These are phyloP conservation scores for Carettochelys insculpta DNA, from an alignment of 2,113 vertebrate species.

Conservation along the genomic window DNA sequence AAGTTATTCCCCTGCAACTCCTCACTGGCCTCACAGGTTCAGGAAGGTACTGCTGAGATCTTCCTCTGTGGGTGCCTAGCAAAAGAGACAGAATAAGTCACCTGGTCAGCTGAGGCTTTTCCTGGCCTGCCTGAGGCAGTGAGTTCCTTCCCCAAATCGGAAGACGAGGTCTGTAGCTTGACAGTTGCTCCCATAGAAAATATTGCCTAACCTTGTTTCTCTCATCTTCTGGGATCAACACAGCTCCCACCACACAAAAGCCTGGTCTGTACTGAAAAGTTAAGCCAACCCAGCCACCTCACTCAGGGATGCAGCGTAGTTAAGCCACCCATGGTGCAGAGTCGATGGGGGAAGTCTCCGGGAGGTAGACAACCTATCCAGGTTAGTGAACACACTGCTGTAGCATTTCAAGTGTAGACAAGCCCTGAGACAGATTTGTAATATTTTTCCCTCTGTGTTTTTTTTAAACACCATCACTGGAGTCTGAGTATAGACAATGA, in stretches of 20 bases:
- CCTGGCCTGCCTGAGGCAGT: neutral
- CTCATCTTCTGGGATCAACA: neutral
- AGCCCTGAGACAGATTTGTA: conserved; percentile 80
- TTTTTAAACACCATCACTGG: conserved; percentile 42
- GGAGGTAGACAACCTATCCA: neutral
- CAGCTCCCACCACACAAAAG: neutral
- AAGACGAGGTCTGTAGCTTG: neutral
- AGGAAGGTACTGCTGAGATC: neutral
- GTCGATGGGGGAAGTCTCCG: neutral
- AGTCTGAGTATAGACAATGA: conserved; percentile 75
- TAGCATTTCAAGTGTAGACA: neutral
- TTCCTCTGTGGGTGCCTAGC: neutral
- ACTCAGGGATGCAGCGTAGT: neutral
- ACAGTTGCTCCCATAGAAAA: neutral
- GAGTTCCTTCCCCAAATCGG: neutral
- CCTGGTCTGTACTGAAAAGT: neutral
- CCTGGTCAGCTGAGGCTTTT: conserved; percentile 33
- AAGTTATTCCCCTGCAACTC: no score
- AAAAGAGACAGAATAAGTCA: conserved; percentile 31
- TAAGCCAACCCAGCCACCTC: neutral
- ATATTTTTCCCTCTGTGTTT: conserved; percentile 73
- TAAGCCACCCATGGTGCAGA: neutral
- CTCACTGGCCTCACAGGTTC: neutral
- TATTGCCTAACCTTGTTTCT: neutral
- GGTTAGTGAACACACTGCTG: neutral